Evolutionary conservation across 2,113 vertebrate genomes (phyloP).

Genomic region (Paracanthobrama guichenoti): DNA sequence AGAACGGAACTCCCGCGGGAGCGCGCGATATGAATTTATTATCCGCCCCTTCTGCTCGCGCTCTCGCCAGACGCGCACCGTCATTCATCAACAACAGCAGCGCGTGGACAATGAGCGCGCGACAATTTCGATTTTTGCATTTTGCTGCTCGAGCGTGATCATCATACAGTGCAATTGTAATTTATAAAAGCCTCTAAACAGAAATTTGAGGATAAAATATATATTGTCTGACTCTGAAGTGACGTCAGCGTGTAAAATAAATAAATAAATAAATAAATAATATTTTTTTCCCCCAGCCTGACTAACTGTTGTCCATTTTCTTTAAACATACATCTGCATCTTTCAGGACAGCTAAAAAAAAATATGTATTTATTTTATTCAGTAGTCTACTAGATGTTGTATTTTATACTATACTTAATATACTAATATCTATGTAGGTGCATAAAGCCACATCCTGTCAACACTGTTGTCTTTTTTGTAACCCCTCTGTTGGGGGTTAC

Average conservation of each 20-base stretch:
- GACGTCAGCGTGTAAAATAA: background rate
- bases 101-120: constrained; percentile 5
- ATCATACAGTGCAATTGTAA: background rate
- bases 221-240: background rate
- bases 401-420: background rate
- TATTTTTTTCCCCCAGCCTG: background rate
- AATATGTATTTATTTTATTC: background rate
- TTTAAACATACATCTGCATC: background rate
- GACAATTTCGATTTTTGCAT: background rate
- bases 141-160: background rate
- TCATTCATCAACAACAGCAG: constrained; percentile 18
- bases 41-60: constrained; percentile 28
- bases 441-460: too few relatives aligned
- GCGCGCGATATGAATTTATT: constrained; percentile 15
- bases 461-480: background rate
- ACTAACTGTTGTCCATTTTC: background rate
- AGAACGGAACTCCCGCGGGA: constrained; percentile 11
- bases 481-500: background rate
- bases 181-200: background rate
- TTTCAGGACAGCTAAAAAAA: background rate
- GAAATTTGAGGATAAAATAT: background rate
- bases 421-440: background rate
- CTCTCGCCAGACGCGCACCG: background rate
- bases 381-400: background rate
- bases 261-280: background rate